phyloP scores from a whole-genome alignment of 1,140 invertebrate genomes.

The Pseudachorutes palmiensis region DNA sequence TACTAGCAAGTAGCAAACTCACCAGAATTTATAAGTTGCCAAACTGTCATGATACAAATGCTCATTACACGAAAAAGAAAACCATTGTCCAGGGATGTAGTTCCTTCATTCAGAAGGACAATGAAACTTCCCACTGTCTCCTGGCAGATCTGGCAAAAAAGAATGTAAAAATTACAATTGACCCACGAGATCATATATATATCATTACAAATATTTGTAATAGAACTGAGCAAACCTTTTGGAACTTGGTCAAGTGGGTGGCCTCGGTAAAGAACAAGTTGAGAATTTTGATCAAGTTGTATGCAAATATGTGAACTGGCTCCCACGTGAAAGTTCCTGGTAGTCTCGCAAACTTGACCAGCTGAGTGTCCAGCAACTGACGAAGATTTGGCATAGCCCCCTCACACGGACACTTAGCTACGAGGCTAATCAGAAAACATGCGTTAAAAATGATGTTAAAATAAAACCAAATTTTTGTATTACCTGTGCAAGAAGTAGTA shows the following conservation, averaged over 20 bases:
- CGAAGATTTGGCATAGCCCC: constrained; percentile 28
- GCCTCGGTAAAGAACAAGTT: constrained; percentile 22
- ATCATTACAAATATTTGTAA: too few species aligned
- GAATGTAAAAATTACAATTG: too few species aligned
- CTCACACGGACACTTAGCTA: constrained; percentile 24
- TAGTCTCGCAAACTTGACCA: constrained; percentile 26
- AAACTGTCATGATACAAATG: constrained; percentile 30
- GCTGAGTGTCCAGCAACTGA: constrained; percentile 20
- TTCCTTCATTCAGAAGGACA: constrained; percentile 17
- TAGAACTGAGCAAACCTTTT: constrained; percentile 21
- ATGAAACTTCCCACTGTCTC: constrained; percentile 27
- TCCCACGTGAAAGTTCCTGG: constrained; percentile 22
- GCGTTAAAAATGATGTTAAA: constrained; percentile 5
- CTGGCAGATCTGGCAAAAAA: constrained; percentile 29
- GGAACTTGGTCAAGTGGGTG: constrained; percentile 21
- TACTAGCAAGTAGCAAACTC: too few species aligned
- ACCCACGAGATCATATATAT: too few species aligned
- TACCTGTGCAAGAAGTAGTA: constrained; percentile 38
- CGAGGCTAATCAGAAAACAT: constrained; percentile 22
- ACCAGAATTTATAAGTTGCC: constrained; percentile 24
- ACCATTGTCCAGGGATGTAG: constrained; percentile 25
- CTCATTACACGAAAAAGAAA: constrained; percentile 27
- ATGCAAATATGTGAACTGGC: constrained; percentile 25
- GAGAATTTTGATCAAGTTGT: constrained; percentile 14
- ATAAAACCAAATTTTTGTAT: not conserved